A percentile compares a stretch with the other conserved stretches of the same genome.
Evolutionary conservation across 2,113 vertebrate genomes (phyloP).

Genomic region (Barnardius zonarius): DNA sequence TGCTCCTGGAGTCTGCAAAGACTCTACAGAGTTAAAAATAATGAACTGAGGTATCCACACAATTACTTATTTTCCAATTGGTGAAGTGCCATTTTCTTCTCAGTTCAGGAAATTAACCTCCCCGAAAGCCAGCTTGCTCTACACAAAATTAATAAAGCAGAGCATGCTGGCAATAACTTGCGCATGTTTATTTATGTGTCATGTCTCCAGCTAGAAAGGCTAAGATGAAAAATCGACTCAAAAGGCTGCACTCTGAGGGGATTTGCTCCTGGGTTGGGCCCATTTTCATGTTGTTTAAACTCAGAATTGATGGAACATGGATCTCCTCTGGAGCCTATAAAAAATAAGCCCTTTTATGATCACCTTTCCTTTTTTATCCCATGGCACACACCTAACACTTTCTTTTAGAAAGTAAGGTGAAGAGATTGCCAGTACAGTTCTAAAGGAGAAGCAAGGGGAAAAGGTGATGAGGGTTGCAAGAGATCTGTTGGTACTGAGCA

Average conservation of each 20-base stretch:
- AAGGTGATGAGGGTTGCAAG: not conserved
- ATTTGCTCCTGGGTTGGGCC: constrained; percentile 48
- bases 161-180: constrained; percentile 61
- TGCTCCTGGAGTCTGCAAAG: constrained; percentile 7
- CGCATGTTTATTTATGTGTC: constrained; percentile 71
- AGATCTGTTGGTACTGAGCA: not conserved
- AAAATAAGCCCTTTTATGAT: constrained; percentile 52
- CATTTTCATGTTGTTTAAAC: constrained; percentile 29
- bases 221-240: constrained; percentile 67
- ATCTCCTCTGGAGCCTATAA: not conserved
- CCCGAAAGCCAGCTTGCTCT: constrained; percentile 65
- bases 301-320: constrained; percentile 28
- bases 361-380: not conserved
- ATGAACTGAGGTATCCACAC: constrained; percentile 62
- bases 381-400: not conserved
- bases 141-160: constrained; percentile 74
- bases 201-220: constrained; percentile 59
- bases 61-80: constrained; percentile 71
- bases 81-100: constrained; percentile 67
- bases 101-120: constrained; percentile 70
- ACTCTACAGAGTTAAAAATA: constrained; percentile 61
- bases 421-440: not conserved
- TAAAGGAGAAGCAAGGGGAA: not conserved
- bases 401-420: not conserved
- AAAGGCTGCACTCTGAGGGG: constrained; percentile 42